phyloP scores from a whole-genome alignment of 2,113 vertebrate species.

The Naja naja region DNA sequence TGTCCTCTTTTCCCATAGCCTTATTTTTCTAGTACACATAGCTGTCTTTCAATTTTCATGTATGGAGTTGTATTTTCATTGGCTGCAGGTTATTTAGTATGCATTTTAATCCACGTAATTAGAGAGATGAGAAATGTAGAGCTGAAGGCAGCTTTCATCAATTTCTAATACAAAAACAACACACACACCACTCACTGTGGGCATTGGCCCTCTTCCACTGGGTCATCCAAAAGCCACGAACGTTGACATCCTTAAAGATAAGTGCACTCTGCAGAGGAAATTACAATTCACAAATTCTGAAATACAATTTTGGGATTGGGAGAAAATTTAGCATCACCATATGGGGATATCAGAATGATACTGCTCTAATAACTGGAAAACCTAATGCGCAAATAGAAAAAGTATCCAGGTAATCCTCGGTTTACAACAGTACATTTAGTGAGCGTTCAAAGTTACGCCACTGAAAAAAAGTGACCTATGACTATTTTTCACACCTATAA shows the following conservation, averaged over 20 bases:
- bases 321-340: not conserved
- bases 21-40: not conserved
- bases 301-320: not conserved
- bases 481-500: not conserved
- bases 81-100: not conserved
- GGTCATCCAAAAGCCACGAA: slow-evolving; percentile 93
- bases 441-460: not conserved
- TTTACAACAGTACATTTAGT: not conserved
- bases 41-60: not conserved
- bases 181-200: slow-evolving; percentile 79
- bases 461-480: not conserved
- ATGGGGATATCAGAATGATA: not conserved
- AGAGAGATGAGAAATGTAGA: not conserved
- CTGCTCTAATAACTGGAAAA: not conserved
- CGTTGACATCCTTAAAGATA: slow-evolving; percentile 88
- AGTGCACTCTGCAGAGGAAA: slow-evolving; percentile 78
- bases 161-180: not conserved
- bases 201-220: slow-evolving; percentile 84
- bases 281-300: not conserved
- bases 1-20: not conserved
- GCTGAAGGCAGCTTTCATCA: not conserved
- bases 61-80: not conserved
- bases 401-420: accelerated
- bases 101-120: not conserved
- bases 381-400: not conserved